A percentile compares a stretch with the other conserved stretches of the same genome.
Evolutionary conservation across 2,797 vertebrate genomes (phyloP).

Genomic region (Halcyon badia): DNA sequence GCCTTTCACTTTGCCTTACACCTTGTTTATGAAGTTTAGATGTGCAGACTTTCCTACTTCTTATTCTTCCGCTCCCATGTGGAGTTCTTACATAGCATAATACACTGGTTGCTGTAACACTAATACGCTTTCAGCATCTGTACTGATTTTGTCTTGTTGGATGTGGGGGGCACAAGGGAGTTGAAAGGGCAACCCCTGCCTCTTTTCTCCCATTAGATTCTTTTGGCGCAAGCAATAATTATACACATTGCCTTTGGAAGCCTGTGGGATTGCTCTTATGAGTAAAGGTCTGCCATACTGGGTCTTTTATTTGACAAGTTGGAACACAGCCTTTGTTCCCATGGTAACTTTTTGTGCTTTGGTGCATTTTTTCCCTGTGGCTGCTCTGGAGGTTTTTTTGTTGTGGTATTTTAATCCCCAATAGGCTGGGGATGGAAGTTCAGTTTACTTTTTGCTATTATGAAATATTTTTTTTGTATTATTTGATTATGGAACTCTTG

Average conservation of each 20-base stretch:
- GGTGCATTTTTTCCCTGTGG: constrained; percentile 60
- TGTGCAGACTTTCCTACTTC: neutral
- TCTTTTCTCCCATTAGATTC: neutral
- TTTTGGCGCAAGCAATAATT: constrained; percentile 31
- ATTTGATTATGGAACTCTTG: constrained; percentile 10
- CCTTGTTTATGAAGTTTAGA: neutral
- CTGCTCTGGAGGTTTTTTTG: constrained; percentile 62
- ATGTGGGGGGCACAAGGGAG: neutral
- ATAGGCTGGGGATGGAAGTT: constrained; percentile 6
- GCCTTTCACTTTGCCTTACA: rapidly evolving
- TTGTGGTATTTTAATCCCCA: constrained; percentile 60
- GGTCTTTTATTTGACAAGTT: constrained; percentile 71
- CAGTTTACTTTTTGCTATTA: constrained; percentile 29
- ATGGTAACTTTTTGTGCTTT: constrained; percentile 71
- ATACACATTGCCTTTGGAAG: neutral
- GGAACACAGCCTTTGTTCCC: constrained; percentile 71
- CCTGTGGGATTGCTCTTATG: constrained; percentile 53
- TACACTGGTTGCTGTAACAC: neutral
- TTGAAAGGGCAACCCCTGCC: neutral
- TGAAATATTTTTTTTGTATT: neutral
- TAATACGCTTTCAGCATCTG: neutral
- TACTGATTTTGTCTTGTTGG: neutral
- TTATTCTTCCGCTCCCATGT: neutral
- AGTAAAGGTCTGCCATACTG: constrained; percentile 62
- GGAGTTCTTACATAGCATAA: neutral